A percentile compares a stretch with the other conserved stretches of the same genome.
Evolutionary conservation across 2,113 vertebrate species (phyloP).

Genomic region (Hymenochirus boettgeri): DNA sequence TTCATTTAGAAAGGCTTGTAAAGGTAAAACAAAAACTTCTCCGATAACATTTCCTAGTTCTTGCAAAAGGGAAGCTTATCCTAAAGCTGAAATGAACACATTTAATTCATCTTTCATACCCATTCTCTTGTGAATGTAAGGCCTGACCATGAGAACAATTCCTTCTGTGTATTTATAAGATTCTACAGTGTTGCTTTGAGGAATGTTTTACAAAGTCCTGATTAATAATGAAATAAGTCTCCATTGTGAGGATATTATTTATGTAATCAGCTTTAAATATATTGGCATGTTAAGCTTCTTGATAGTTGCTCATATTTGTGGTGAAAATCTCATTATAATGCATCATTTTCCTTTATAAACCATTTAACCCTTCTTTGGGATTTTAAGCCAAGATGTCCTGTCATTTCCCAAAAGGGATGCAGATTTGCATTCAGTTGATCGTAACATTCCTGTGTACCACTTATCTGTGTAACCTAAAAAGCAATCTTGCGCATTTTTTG

Average conservation of each 20-base stretch:
- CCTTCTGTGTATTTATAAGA: conserved; percentile 44
- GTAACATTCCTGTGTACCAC: too few species aligned
- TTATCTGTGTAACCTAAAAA: too few species aligned
- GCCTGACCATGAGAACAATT: conserved; percentile 9
- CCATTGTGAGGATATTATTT: conserved; percentile 52
- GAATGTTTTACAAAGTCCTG: conserved; percentile 50
- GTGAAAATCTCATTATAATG: conserved; percentile 30
- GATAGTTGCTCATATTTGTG: conserved; percentile 14
- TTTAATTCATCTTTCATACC: background rate
- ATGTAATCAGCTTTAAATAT: conserved; percentile 59
- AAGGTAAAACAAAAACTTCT: too few species aligned
- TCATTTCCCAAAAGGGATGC: too few species aligned
- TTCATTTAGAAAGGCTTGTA: too few species aligned
- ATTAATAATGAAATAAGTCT: conserved; percentile 55
- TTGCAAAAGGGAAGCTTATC: too few species aligned
- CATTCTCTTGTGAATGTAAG: background rate
- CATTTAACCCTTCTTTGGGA: background rate
- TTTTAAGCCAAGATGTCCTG: background rate
- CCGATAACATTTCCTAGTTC: too few species aligned
- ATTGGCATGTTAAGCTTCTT: conserved; percentile 52
- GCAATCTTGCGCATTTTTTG: too few species aligned
- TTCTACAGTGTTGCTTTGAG: conserved; percentile 51
- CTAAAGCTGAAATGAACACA: too few species aligned
- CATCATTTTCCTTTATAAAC: conserved; percentile 2
- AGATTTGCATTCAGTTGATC: too few species aligned